phyloP scores from a whole-genome alignment of 2,888 invertebrate species.

The Mamestra brassicae region DNA sequence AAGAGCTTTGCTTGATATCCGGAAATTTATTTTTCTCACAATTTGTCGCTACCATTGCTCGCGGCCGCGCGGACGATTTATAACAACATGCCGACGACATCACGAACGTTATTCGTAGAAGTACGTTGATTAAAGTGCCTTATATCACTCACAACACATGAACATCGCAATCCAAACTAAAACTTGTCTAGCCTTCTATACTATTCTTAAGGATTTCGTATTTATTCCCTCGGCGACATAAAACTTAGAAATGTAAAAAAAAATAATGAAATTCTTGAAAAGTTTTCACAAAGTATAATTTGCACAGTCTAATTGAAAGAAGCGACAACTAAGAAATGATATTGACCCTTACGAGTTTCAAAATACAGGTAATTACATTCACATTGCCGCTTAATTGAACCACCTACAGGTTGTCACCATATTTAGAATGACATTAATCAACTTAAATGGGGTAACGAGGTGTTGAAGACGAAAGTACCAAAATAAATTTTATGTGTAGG shows the following conservation, averaged over 20 bases:
- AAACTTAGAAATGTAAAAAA: background rate
- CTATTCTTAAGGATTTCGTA: background rate
- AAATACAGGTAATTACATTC: slow-evolving; percentile 13
- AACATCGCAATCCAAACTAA: slow-evolving; percentile 44
- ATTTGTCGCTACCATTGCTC: slow-evolving; percentile 76
- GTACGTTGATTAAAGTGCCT: slow-evolving; percentile 67
- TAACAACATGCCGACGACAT: slow-evolving; percentile 63
- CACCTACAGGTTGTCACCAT: slow-evolving; percentile 18
- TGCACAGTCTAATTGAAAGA: background rate
- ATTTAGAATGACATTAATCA: slow-evolving; percentile 44
- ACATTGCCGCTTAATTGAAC: background rate
- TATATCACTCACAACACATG: slow-evolving; percentile 54
- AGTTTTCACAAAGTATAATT: background rate
- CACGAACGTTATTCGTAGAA: slow-evolving; percentile 56
- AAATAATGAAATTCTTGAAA: background rate
- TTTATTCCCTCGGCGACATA: background rate
- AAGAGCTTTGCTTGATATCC: slow-evolving; percentile 85
- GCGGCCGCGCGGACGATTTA: slow-evolving; percentile 72
- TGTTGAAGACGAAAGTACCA: slow-evolving; percentile 17
- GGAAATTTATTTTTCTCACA: slow-evolving; percentile 82
- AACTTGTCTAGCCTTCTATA: slow-evolving; percentile 31
- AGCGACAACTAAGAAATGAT: background rate
- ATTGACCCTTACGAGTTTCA: slow-evolving; percentile 1
- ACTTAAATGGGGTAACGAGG: slow-evolving; percentile 26
- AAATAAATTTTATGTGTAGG: slow-evolving; percentile 28